Conservation (phyloP, 1,140 invertebrate genomes). For the Parasteatoda tepidariorum region DNA sequence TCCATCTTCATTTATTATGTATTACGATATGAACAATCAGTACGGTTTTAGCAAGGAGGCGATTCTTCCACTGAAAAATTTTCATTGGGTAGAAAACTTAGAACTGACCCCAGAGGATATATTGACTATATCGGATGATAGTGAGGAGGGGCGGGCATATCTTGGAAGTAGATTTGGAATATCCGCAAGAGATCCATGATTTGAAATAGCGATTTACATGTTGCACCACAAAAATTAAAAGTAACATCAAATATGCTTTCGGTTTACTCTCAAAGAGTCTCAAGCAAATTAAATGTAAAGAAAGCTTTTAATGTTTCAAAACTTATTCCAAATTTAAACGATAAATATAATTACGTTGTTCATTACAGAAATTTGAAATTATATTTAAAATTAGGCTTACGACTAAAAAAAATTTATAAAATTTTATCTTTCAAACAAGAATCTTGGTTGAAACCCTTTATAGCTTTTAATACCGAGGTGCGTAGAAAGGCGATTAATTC, state of each 20-base stretch:
- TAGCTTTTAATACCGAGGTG: slow-evolving; percentile 44
- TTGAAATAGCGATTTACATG: neutral
- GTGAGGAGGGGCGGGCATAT: neutral
- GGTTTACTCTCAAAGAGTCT: neutral
- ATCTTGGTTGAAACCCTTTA: neutral
- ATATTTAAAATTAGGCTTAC: neutral
- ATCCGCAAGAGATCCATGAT: neutral
- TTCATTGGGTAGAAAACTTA: neutral
- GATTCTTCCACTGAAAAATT: neutral
- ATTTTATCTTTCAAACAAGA: neutral
- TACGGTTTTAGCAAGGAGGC: neutral
- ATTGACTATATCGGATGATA: neutral
- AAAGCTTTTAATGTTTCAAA: neutral
- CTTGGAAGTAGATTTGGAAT: neutral
- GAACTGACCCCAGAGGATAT: neutral
- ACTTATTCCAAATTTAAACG: neutral
- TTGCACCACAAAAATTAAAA: neutral
- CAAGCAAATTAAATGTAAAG: neutral
- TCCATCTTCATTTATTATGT: neutral
- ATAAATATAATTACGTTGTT: neutral
- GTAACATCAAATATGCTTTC: neutral
- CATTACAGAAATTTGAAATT: slow-evolving; percentile 14
- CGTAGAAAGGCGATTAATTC: slow-evolving; percentile 66
- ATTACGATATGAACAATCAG: neutral
- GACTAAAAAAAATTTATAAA: neutral